These are phyloP conservation scores for Sandelia bainsii DNA, from an alignment of 2,797 vertebrate species.

Conservation along the genomic window DNA sequence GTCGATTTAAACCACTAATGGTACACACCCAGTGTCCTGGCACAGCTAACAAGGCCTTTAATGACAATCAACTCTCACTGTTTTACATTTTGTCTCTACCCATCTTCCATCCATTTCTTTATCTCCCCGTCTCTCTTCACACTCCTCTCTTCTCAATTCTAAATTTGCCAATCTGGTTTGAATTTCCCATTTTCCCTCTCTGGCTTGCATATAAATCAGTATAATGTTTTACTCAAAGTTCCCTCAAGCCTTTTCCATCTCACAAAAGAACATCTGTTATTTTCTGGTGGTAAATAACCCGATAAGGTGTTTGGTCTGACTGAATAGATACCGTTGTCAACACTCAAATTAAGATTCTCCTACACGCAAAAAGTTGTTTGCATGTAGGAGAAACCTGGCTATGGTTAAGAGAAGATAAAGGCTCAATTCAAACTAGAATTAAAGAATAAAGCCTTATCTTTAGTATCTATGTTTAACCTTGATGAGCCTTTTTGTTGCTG, in stretches of 20 bases:
- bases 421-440: not conserved
- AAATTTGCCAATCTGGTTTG: conserved; percentile 68
- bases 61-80: conserved; percentile 46
- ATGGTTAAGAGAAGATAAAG: not conserved
- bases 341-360: conserved; percentile 20
- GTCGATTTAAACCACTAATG: conserved; percentile 58
- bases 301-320: conserved; percentile 44
- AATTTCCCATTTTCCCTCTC: conserved; percentile 57
- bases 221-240: conserved; percentile 36
- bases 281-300: conserved; percentile 27
- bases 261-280: conserved; percentile 47
- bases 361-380: conserved; percentile 13
- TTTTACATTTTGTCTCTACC: conserved; percentile 46
- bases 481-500: not conserved
- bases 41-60: conserved; percentile 47
- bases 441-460: conserved; percentile 10
- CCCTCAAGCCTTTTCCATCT: conserved; percentile 32
- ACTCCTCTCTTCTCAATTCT: conserved; percentile 16
- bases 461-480: not conserved
- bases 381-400: not conserved
- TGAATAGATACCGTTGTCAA: conserved; percentile 37
- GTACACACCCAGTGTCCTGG: conserved; percentile 44
- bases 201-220: conserved; percentile 34
- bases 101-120: conserved; percentile 36
- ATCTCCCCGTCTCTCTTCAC: conserved; percentile 21